Evolutionary conservation across 2,797 vertebrate species (phyloP), one percentile per base, ranked within the genome.

Genomic region (Fundulus diaphanus): DNA sequence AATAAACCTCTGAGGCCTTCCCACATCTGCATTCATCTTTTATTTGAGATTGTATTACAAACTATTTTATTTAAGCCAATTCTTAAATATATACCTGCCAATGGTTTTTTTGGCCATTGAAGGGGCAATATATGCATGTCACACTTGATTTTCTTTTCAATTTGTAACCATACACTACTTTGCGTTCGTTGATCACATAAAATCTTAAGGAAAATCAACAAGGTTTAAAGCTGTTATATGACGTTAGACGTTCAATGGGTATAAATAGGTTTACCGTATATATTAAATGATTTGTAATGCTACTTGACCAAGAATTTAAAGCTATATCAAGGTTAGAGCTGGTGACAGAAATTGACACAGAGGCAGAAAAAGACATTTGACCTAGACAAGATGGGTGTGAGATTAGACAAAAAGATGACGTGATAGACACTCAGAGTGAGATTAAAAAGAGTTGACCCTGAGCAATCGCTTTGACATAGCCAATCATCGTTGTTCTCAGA

Each of bases 391-490:
- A 79, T 76, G 68, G 79, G 76, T 40, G 67, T 0, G 22, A 72
- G 57, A 22, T 48, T 27, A 65, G 37, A 40, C 75, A 52, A 73
- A 68, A 71, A 57, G 72, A 42, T 69, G 42, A 82, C 69, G 12
- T 82, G 76, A 80, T 71, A 37, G 69, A 72, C 0, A 40, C 61
- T 37, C 31, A 0, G 29, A 68, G 44, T 65, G 46, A 76, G 70
- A 84, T 49, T 85, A n/a, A 72, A 84, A 78, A 74, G 73, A 79
- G 51, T 76, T 80, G 76, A 87, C 78, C 85, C 51, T 48, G 31
- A 84, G 72, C 70, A 49, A 15, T 67, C 16, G n/a, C 67, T 44
- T 52, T 73, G 78, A 77, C 76, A 1, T 74, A 70, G 61, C 68
- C 71, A 82, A 80, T 89, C 71, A 78, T 40, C 52, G 22, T 69